phyloP scores from a whole-genome alignment of 2,888 invertebrate genomes.

The Onchidella celtica region DNA sequence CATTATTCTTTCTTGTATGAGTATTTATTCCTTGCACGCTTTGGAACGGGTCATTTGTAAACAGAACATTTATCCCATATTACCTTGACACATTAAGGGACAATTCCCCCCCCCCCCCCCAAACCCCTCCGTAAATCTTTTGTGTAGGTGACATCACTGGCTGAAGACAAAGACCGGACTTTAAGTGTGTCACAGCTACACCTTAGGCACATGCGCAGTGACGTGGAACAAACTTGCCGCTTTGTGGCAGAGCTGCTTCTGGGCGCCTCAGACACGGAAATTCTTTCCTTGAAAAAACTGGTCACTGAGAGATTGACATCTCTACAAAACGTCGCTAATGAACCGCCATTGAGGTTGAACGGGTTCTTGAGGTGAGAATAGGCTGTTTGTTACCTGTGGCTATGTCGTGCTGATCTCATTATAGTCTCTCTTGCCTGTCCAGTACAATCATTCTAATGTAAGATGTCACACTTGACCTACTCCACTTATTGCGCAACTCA shows the following conservation, averaged over 20 bases:
- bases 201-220: conserved; percentile 45
- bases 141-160: conserved; percentile 34
- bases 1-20: too few relatives aligned
- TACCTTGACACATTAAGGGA: too few relatives aligned
- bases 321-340: conserved; percentile 22
- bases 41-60: too few relatives aligned
- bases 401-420: too few relatives aligned
- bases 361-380: conserved; percentile 23
- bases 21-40: too few relatives aligned
- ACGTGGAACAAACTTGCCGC: conserved; percentile 52
- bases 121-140: neutral
- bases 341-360: conserved; percentile 14
- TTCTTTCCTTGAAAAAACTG: conserved; percentile 50
- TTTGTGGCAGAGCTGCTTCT: conserved; percentile 50
- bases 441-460: too few relatives aligned
- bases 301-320: conserved; percentile 45
- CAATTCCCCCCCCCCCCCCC: neutral
- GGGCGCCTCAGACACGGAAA: conserved; percentile 49
- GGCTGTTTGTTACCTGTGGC: too few relatives aligned
- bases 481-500: too few relatives aligned
- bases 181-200: conserved; percentile 39
- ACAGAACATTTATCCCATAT: too few relatives aligned
- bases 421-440: too few relatives aligned
- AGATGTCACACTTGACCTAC: too few relatives aligned
- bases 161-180: conserved; percentile 38